phyloP scores from a whole-genome alignment of 2,888 invertebrate genomes.

The Helobdella robusta region DNA sequence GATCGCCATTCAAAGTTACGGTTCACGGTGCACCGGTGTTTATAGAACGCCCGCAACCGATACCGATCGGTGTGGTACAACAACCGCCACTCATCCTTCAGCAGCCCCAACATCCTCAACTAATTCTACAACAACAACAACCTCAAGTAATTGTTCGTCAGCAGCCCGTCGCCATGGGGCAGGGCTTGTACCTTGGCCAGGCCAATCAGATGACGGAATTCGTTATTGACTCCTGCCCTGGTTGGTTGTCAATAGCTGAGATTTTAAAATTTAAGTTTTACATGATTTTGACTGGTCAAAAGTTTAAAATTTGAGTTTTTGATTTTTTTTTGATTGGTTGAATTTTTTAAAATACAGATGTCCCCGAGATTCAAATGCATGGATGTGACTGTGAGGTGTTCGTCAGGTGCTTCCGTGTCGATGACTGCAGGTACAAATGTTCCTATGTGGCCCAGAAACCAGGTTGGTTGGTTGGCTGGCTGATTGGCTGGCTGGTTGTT shows the following conservation, averaged over 20 bases:
- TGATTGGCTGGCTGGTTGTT: not conserved
- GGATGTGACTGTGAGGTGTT: slow-evolving; percentile 18
- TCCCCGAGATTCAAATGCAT: slow-evolving; percentile 17
- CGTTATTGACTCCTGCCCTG: not conserved
- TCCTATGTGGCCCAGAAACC: slow-evolving; percentile 11
- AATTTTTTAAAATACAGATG: slow-evolving; percentile 15
- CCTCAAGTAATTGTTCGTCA: too few relatives aligned
- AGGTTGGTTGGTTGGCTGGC: not conserved
- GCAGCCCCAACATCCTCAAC: not conserved
- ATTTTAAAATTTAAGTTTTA: too few relatives aligned
- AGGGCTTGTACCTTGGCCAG: not conserved
- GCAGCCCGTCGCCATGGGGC: slow-evolving; percentile 8
- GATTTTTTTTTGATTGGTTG: not conserved
- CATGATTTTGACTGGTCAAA: too few relatives aligned
- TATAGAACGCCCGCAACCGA: not conserved
- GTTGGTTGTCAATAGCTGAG: too few relatives aligned
- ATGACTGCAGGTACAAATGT: slow-evolving; percentile 18
- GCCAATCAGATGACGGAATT: not conserved
- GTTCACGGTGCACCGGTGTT: too few relatives aligned
- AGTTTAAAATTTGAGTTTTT: not conserved
- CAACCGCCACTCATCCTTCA: not conserved
- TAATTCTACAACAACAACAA: too few relatives aligned
- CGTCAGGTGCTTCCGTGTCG: slow-evolving; percentile 20
- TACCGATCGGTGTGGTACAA: not conserved
- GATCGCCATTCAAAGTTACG: slow-evolving; percentile 7